Evolutionary conservation across 2,888 invertebrate species (phyloP), one percentile per base, ranked within the genome.

Genomic region (Orchestes rusci): DNA sequence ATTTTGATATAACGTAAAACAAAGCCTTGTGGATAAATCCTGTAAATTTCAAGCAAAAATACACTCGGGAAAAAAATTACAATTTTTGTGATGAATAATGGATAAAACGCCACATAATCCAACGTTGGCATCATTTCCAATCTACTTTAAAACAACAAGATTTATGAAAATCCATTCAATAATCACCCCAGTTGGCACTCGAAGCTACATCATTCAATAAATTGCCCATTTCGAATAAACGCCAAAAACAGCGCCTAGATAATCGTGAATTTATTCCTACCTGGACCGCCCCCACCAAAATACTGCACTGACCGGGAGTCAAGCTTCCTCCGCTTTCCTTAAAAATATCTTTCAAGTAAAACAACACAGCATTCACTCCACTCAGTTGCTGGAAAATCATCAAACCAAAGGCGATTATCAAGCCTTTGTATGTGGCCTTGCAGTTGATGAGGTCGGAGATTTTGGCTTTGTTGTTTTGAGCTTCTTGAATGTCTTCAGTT

Each of bases 401-500:
- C 43, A 76, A 60, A 8, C 63, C 63, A 28, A 69, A 40, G 2
- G 61, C 57, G 27, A 67, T 55, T 15, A 65, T 46, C 33, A 67
- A 41, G 12, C 59, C 65, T 43, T 56, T 61, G 16, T 51, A 43
- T n/a, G 59, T 59, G 2, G 58, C 56, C 38, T 44, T 55, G 33
- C 49, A 54, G 23, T 39, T 52, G 10, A 62, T 13, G 17, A 63
- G 47, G 43, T 75, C 72, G 36, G 67, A 69, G 32, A 75, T 70
- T 69, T 70, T 3, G 68, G 69, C 47, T 59, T 68, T 70, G 51
- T 69, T 70, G 42, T 64, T 69, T 1, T 64, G 67, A 17, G 69
- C 67, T 52, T 70, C 73, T 51, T 70, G 63, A 17, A 74, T 62
- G 19, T 70, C 64, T 50, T 74, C 73, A 31, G 70, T 70, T 23